These are phyloP conservation scores for Cryptosula pallasiana DNA, from an alignment of 2,888 invertebrate genomes.

Conservation along the genomic window DNA sequence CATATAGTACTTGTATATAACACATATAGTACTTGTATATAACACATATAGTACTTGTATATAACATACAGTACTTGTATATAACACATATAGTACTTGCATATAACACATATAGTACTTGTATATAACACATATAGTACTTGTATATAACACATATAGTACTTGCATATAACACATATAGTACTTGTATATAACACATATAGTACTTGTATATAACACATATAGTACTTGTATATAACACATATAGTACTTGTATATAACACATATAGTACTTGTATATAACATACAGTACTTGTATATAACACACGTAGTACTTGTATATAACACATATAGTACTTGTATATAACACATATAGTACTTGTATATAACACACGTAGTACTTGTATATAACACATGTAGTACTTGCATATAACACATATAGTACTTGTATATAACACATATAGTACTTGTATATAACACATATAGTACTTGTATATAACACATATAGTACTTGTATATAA, in stretches of 20 bases:
- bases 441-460: neutral
- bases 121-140: too few relatives aligned
- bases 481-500: neutral
- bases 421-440: neutral
- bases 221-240: neutral
- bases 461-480: neutral
- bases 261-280: neutral
- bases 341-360: neutral
- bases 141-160: neutral
- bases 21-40: too few relatives aligned
- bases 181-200: neutral
- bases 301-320: neutral
- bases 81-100: too few relatives aligned
- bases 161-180: neutral
- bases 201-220: neutral
- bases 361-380: neutral
- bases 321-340: neutral
- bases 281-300: too few relatives aligned
- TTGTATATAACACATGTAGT: neutral
- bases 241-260: neutral
- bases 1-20: too few relatives aligned
- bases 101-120: too few relatives aligned
- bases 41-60: too few relatives aligned
- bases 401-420: neutral
- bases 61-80: too few relatives aligned